Conservation (phyloP, 2,888 invertebrate species). For the Azorinus chamasolen region DNA sequence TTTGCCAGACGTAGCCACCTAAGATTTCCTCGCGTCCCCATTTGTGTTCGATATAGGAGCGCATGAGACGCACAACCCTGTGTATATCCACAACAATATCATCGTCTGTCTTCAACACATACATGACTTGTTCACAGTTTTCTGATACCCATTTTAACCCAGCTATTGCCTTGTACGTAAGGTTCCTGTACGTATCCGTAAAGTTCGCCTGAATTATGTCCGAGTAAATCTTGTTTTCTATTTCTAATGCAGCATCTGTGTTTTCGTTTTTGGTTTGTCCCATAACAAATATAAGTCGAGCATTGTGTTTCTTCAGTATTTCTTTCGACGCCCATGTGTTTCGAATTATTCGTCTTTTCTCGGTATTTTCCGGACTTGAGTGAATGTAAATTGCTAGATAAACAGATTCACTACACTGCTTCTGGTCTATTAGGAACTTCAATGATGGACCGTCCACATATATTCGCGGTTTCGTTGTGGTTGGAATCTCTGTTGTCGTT, state of each 20-base stretch:
- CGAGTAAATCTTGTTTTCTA: slow-evolving; percentile 79
- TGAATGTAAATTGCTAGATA: slow-evolving; percentile 83
- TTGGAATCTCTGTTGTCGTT: slow-evolving; percentile 29
- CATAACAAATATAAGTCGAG: slow-evolving; percentile 83
- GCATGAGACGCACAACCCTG: slow-evolving; percentile 68
- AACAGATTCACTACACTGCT: slow-evolving; percentile 42
- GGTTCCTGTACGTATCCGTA: slow-evolving; percentile 86
- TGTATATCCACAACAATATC: slow-evolving; percentile 87
- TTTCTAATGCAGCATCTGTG: slow-evolving; percentile 72
- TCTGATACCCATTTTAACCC: slow-evolving; percentile 86
- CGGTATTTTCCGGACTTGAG: slow-evolving; percentile 81
- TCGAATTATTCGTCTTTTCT: slow-evolving; percentile 78
- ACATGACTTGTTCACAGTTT: slow-evolving; percentile 82
- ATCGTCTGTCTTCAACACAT: slow-evolving; percentile 86
- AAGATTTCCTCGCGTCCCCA: slow-evolving; percentile 64
- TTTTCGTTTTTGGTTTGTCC: slow-evolving; percentile 70
- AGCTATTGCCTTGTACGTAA: slow-evolving; percentile 87
- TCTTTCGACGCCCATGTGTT: slow-evolving; percentile 82
- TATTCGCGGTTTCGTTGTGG: slow-evolving; percentile 30
- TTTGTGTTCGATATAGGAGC: slow-evolving; percentile 56
- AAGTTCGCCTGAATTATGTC: slow-evolving; percentile 86
- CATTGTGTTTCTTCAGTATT: slow-evolving; percentile 67
- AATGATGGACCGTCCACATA: slow-evolving; percentile 36
- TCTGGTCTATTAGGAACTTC: slow-evolving; percentile 31
- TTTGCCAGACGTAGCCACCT: slow-evolving; percentile 83